phyloP scores from a whole-genome alignment of 2,888 invertebrate genomes.

The Phyto melanocephala region DNA sequence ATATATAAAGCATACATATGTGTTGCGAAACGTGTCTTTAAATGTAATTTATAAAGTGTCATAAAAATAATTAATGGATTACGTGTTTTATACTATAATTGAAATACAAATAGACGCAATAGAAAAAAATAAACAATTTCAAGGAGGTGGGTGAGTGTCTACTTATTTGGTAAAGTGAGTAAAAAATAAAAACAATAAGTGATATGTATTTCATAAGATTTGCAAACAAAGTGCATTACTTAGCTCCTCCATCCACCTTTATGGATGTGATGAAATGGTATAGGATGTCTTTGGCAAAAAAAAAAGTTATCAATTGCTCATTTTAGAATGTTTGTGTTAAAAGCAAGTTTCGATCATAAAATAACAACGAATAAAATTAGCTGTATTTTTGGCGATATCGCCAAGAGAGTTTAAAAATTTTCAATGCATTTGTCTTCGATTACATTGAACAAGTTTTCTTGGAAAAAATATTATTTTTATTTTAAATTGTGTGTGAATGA shows the following conservation, averaged over 20 bases:
- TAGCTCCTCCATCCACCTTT: neutral
- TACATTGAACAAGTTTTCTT: no score
- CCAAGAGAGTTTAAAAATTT: no score
- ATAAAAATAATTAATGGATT: conserved; percentile 60
- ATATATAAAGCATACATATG: conserved; percentile 18
- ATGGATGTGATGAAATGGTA: neutral
- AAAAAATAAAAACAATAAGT: neutral
- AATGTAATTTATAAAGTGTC: conserved; percentile 47
- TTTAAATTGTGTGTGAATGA: no score
- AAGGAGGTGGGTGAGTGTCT: neutral
- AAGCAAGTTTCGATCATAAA: no score
- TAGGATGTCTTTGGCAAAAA: no score
- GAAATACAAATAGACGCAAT: conserved; percentile 19
- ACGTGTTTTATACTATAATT: conserved; percentile 52
- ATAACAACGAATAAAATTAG: no score
- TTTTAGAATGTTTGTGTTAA: no score
- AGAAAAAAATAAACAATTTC: neutral
- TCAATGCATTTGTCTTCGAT: no score
- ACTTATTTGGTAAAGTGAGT: no score
- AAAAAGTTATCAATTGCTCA: no score
- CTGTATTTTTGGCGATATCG: no score
- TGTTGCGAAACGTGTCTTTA: conserved; percentile 41
- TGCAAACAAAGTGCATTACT: conserved; percentile 8
- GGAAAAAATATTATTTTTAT: no score
- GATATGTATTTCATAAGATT: conserved; percentile 1